Evolutionary conservation across 37 sponge, comb jelly and placozoan genomes (phyloP).

Genomic region (Cladorhizidae sp.): DNA sequence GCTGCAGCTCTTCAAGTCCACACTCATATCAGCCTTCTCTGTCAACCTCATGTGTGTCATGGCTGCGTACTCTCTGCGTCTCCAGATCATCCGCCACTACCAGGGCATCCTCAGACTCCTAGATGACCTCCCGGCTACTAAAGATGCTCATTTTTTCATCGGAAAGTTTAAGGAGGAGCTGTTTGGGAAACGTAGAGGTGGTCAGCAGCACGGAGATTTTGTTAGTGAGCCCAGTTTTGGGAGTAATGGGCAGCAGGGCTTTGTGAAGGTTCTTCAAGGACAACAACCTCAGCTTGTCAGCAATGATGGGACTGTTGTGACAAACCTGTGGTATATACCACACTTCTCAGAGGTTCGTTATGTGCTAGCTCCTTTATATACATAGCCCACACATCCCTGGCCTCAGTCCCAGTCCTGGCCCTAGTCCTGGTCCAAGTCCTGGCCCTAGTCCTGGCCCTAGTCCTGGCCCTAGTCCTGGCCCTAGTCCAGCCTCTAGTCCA

Average conservation of each 20-base stretch:
- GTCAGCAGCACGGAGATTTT: not conserved
- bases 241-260: too few species aligned
- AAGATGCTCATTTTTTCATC: slow-evolving; percentile 9
- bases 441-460: slow-evolving; percentile 1
- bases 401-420: too few species aligned
- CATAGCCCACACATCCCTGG: too few species aligned
- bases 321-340: slow-evolving; percentile 81
- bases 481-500: too few species aligned
- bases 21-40: slow-evolving; percentile 34
- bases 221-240: not conserved
- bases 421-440: slow-evolving; percentile 28
- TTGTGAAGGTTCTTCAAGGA: too few species aligned
- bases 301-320: slow-evolving; percentile 54
- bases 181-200: not conserved
- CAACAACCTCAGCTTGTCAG: slow-evolving; percentile 29
- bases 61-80: slow-evolving; percentile 43
- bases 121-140: slow-evolving; percentile 40
- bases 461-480: too few species aligned
- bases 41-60: slow-evolving; percentile 21
- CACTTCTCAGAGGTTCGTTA: slow-evolving; percentile 64
- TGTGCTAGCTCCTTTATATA: not conserved
- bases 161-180: not conserved
- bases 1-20: slow-evolving; percentile 3
- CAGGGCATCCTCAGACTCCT: slow-evolving; percentile 31
- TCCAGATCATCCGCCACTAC: slow-evolving; percentile 47